These are phyloP conservation scores for Notarius quadriscutis DNA, from an alignment of 2,113 vertebrate genomes.

Conservation along the genomic window DNA sequence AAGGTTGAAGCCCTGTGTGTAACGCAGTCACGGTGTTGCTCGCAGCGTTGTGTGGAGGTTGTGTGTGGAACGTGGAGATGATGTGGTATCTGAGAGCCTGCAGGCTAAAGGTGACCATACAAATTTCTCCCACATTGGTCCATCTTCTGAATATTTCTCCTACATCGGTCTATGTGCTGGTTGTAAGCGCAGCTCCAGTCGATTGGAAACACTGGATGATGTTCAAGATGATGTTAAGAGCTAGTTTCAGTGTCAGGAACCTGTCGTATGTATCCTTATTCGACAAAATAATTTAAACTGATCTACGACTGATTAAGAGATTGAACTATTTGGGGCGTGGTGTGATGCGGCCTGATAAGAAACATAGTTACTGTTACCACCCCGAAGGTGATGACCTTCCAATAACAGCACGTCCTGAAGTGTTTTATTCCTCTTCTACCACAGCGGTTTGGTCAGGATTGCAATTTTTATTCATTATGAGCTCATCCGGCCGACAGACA, in stretches of 20 bases:
- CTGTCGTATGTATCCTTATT: background rate
- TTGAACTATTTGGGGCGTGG: background rate
- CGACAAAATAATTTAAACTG: too few relatives aligned
- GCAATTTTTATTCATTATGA: background rate
- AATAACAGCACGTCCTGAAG: too few relatives aligned
- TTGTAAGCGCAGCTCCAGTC: background rate
- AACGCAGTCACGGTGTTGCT: conserved; percentile 11
- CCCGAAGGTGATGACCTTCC: too few relatives aligned
- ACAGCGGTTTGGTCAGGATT: background rate
- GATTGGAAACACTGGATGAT: background rate
- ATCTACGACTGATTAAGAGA: too few relatives aligned
- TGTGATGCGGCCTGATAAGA: background rate
- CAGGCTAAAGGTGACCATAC: conserved; percentile 25
- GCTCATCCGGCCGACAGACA: too few relatives aligned
- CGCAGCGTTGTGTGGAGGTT: conserved; percentile 43
- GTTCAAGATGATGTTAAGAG: background rate
- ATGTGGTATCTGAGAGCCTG: background rate
- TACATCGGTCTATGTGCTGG: background rate
- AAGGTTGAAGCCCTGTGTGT: conserved; percentile 16
- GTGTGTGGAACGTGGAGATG: background rate
- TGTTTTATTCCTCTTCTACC: too few relatives aligned
- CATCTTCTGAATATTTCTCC: background rate
- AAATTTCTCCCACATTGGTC: conserved; percentile 9
- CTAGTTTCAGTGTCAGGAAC: background rate
- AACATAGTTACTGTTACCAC: background rate